Conservation (phyloP, 2,888 invertebrate genomes). For the Cheilosia soror region DNA sequence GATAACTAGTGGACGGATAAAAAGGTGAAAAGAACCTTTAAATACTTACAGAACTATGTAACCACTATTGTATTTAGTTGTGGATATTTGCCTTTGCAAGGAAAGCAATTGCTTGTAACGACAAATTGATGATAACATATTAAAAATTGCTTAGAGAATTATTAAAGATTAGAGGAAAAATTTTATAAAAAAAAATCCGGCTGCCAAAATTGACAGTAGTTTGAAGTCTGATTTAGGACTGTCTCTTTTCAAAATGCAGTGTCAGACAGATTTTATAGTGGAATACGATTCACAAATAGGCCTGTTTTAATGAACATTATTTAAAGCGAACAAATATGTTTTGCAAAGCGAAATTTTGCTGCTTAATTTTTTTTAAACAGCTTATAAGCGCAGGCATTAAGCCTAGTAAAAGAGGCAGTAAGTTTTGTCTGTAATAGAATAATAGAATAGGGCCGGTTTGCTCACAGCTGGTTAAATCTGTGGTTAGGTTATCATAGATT, state of each 20-base stretch:
- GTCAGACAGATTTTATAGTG: no score
- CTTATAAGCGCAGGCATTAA: no score
- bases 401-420: no score
- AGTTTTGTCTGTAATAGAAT: no score
- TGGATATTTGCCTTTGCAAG: slow-evolving; percentile 57
- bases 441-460: no score
- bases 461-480: no score
- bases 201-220: slow-evolving; percentile 48
- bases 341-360: no score
- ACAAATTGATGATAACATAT: slow-evolving; percentile 57
- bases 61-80: slow-evolving; percentile 81
- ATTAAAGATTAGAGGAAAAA: slow-evolving; percentile 1
- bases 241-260: not conserved
- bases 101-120: slow-evolving; percentile 26
- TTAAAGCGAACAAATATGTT: no score
- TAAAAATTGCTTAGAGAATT: slow-evolving; percentile 8
- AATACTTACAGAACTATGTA: slow-evolving; percentile 89
- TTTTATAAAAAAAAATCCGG: slow-evolving; percentile 24
- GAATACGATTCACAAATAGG: no score
- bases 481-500: no score
- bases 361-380: no score
- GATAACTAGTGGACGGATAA: not conserved
- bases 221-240: not conserved
- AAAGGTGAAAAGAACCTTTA: slow-evolving; percentile 1
- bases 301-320: no score